Evolutionary conservation across 2,888 invertebrate genomes (phyloP).

Genomic region (Encarsia formosa): DNA sequence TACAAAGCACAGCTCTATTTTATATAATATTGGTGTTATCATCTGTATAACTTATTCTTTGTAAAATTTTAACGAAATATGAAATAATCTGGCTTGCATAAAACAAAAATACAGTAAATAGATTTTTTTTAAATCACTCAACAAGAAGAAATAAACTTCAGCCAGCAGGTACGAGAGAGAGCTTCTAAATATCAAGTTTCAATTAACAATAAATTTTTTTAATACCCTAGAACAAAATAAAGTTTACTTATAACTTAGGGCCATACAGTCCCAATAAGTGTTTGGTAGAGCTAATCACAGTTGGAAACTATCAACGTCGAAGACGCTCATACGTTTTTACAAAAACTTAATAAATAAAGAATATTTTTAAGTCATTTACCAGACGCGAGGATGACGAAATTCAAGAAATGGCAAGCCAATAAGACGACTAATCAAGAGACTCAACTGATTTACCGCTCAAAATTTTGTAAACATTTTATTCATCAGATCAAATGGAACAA

Average conservation of each 20-base stretch:
- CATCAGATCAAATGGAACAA: too few relatives aligned
- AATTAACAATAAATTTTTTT: slow-evolving; percentile 24
- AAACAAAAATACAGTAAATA: slow-evolving; percentile 1
- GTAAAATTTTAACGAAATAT: slow-evolving; percentile 6
- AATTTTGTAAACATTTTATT: too few relatives aligned
- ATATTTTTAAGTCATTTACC: slow-evolving; percentile 5
- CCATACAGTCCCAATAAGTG: slow-evolving; percentile 15
- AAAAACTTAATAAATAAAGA: slow-evolving; percentile 10
- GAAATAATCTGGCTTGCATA: slow-evolving; percentile 9
- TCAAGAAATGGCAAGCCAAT: slow-evolving; percentile 19
- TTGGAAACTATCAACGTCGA: slow-evolving; percentile 16
- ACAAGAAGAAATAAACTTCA: slow-evolving; percentile 15
- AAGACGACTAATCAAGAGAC: slow-evolving; percentile 10
- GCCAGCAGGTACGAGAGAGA: slow-evolving; percentile 24
- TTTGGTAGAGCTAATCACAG: slow-evolving; percentile 27
- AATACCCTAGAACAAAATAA: slow-evolving; percentile 19
- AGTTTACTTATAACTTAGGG: slow-evolving; percentile 17
- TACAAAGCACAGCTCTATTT: slow-evolving; percentile 10
- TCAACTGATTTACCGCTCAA: too few relatives aligned
- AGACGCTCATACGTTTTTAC: slow-evolving; percentile 11
- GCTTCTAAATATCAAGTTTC: slow-evolving; percentile 19
- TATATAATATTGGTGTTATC: slow-evolving; percentile 8
- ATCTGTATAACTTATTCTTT: slow-evolving; percentile 3
- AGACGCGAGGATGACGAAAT: too few relatives aligned
- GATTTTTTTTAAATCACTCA: slow-evolving; percentile 5